Evolutionary conservation across 2,797 vertebrate species (phyloP).

Genomic region (Mormyrus hasselquistii): DNA sequence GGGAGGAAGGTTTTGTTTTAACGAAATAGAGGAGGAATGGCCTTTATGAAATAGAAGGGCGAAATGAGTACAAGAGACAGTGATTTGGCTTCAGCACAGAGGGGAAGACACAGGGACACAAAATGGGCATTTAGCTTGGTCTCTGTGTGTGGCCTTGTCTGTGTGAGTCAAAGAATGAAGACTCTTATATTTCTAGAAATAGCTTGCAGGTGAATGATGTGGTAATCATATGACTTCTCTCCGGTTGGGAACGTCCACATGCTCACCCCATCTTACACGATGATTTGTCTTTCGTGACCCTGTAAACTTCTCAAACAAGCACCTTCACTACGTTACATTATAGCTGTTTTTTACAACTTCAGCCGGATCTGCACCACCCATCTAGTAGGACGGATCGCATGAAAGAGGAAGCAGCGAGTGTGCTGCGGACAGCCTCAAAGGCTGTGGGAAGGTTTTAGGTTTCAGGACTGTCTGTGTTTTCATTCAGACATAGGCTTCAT

Average conservation of each 20-base stretch:
- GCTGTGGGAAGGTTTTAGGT: background rate
- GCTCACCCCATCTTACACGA: background rate
- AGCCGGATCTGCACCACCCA: background rate
- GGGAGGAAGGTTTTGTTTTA: background rate
- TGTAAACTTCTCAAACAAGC: background rate
- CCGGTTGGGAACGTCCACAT: background rate
- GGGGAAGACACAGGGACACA: background rate
- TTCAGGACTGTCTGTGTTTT: background rate
- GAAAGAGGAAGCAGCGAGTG: background rate
- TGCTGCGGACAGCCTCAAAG: background rate
- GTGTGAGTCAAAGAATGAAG: background rate
- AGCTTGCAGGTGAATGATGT: background rate
- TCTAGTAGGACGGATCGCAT: background rate
- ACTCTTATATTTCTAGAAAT: background rate
- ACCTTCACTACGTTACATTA: background rate
- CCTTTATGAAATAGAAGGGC: background rate
- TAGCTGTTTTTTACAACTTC: background rate
- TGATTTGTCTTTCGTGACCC: background rate
- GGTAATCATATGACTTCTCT: background rate
- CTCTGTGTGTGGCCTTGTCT: background rate
- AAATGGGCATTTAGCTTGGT: background rate
- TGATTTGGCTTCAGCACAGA: background rate
- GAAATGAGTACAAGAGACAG: background rate
- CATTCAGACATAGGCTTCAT: background rate
- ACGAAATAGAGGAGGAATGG: background rate